Conservation (phyloP, 2,113 vertebrate species). For the Poecilia latipinna region DNA sequence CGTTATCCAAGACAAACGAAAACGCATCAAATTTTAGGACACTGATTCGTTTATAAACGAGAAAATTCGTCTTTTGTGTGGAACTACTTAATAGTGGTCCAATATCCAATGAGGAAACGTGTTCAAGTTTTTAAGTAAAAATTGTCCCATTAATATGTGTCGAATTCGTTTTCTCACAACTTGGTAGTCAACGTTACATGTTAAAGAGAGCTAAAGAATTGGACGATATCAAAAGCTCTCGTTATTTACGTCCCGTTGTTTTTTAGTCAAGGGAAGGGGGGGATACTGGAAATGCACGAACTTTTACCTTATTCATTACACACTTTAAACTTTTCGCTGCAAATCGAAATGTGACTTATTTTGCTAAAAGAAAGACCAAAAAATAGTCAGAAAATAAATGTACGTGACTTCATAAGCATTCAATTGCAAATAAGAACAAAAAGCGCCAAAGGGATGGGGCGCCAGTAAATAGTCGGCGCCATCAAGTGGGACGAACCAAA, state of each 20-base stretch:
- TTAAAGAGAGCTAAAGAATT: not conserved
- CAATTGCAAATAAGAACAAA: not conserved
- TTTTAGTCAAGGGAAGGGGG: slow-evolving; percentile 1
- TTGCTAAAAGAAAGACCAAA: fast-evolving
- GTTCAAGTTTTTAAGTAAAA: no score
- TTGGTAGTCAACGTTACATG: no score
- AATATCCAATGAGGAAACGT: no score
- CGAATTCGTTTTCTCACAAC: no score
- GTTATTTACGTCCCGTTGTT: slow-evolving; percentile 53
- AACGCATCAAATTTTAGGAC: no score
- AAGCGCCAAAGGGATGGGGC: slow-evolving; percentile 40
- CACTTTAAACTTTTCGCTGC: not conserved
- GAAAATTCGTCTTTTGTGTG: no score
- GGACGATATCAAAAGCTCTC: slow-evolving; percentile 20
- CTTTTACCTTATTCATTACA: not conserved
- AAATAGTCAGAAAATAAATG: fast-evolving
- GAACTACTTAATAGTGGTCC: no score
- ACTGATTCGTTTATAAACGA: no score
- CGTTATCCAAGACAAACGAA: no score
- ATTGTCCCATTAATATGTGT: no score
- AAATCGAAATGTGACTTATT: not conserved
- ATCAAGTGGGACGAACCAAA: slow-evolving; percentile 59
- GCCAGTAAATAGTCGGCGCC: slow-evolving; percentile 72
- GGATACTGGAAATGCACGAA: slow-evolving; percentile 29
- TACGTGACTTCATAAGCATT: no score